Conservation (phyloP, 2,797 vertebrate species). For the Helarctos malayanus region DNA sequence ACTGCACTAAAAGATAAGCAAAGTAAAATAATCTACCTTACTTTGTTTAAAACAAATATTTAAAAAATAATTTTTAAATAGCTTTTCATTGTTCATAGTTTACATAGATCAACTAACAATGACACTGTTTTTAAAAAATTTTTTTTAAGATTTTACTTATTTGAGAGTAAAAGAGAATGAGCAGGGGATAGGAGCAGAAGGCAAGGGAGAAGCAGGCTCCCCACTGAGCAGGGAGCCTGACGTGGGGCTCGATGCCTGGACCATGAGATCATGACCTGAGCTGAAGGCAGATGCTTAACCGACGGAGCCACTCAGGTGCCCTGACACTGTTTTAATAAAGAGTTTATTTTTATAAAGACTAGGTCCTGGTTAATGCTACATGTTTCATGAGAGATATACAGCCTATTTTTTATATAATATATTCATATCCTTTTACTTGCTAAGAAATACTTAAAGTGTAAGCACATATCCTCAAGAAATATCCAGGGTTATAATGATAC, state of each 20-base stretch:
- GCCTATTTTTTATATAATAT: not conserved
- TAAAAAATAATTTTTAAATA: conserved; percentile 17
- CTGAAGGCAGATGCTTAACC: too few relatives aligned
- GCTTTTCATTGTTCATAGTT: not conserved
- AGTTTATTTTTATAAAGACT: not conserved
- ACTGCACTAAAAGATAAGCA: not conserved
- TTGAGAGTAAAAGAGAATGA: too few relatives aligned
- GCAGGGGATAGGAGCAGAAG: too few relatives aligned
- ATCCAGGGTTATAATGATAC: not conserved
- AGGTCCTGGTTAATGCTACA: not conserved
- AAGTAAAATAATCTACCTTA: not conserved
- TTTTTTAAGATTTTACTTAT: too few relatives aligned
- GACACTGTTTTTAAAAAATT: too few relatives aligned
- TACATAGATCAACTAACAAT: not conserved
- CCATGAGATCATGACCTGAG: too few relatives aligned
- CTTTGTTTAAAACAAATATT: not conserved
- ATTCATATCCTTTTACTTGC: not conserved
- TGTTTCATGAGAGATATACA: not conserved
- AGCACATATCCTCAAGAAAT: conserved; percentile 9
- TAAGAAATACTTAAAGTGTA: not conserved
- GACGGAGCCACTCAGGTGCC: too few relatives aligned
- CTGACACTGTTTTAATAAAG: not conserved
- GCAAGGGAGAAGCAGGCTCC: too few relatives aligned
- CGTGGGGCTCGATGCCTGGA: too few relatives aligned
- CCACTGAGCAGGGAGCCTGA: too few relatives aligned